These are phyloP conservation scores for Enteromius treurensis DNA, from an alignment of 2,797 vertebrate genomes.

Conservation along the genomic window DNA sequence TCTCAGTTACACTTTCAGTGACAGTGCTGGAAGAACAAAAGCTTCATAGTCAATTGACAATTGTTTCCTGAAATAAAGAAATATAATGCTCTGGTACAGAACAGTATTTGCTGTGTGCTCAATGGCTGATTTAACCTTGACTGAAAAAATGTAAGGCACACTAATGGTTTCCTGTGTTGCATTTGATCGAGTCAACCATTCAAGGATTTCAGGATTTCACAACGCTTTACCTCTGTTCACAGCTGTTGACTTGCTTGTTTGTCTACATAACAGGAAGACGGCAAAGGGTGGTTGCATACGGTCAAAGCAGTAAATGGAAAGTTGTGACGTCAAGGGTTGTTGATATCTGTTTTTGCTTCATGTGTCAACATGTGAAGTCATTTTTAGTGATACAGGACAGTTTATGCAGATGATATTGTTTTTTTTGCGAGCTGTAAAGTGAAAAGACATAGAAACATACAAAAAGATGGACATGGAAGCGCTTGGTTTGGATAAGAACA, in stretches of 20 bases:
- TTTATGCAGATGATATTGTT: not conserved
- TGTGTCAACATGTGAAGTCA: not conserved
- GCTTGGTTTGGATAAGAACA: not conserved
- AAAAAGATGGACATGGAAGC: not conserved
- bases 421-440: not conserved
- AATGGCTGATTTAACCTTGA: slow-evolving; percentile 66
- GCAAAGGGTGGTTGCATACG: too few species aligned
- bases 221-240: too few species aligned
- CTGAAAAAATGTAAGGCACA: slow-evolving; percentile 74
- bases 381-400: not conserved
- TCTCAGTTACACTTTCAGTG: slow-evolving; percentile 75
- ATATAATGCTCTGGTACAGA: not conserved
- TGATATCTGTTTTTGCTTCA: too few species aligned
- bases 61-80: not conserved
- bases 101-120: not conserved
- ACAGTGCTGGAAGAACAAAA: slow-evolving; percentile 71
- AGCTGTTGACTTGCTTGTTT: too few species aligned
- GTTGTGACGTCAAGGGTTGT: not conserved
- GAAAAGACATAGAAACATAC: not conserved
- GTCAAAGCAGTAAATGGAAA: not conserved
- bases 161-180: slow-evolving; percentile 60
- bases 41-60: not conserved
- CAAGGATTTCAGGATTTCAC: too few species aligned
- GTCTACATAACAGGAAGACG: too few species aligned
- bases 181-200: too few species aligned